Evolutionary conservation across 2,888 invertebrate species (phyloP), one percentile per base, ranked within the genome.

Genomic region (Adelphocoris suturalis): DNA sequence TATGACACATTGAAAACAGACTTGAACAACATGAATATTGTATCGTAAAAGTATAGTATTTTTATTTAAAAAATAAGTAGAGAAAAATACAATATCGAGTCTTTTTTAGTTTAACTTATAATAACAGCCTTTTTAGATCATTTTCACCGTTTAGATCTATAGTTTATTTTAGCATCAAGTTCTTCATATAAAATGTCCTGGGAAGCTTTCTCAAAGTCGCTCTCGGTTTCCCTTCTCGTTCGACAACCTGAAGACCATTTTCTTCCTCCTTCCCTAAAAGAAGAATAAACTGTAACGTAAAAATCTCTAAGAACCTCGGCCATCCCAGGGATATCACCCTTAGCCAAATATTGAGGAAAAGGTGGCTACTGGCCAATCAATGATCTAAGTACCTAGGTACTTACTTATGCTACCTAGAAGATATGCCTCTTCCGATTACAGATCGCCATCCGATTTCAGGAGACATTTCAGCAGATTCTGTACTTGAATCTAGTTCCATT

Each of bases 401-500:
- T 52, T 82, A 82, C 82, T 82, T 91, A 90, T 90, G 91, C 91
- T 92, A 92, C 92, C 92, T 92, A 90, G 92, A 91, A 82, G 92
- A 90, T 81, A 92, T 91, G 88, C 92, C 92, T 82, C 91, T 91
- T 76, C 92, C 92, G 55, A 90, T 91, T 19, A 91, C 91, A 14
- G 91, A 89, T 86, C 92, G 89, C 90, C 92, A 92, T 28, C 89
- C 91, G 87, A 92, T 91, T 90, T 92, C 92, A 9, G 93, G 93
- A n/a, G 93, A 93, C 52, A 92, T 92, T 89, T 93, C 93, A 48
- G 93, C 92, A 80, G 93, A 93, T 90, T 93, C 93, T 47, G 93
- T 92, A 91, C 93, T 93, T 55, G 93, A 93, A 91, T 93, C 93
- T 85, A 92, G 91, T 90, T 92, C 92, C 91, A 92, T 92, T 75